Conservation (phyloP, 2,113 vertebrate species). For the Axis porcinus region DNA sequence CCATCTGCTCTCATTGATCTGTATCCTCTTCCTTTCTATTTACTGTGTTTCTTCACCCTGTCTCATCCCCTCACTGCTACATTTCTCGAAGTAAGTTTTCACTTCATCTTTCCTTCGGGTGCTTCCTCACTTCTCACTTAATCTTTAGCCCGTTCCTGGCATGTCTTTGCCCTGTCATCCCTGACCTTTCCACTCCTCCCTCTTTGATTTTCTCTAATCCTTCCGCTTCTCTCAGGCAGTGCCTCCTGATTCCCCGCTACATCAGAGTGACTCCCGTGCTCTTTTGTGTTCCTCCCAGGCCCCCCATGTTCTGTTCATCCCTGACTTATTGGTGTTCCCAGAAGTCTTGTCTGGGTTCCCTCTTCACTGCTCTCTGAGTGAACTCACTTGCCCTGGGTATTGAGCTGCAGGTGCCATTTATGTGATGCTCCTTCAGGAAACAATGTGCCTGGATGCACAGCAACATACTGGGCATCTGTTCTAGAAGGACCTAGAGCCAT, state of each 20-base stretch:
- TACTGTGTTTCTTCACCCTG: too few species aligned
- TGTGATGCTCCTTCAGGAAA: background rate
- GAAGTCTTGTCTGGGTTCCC: background rate
- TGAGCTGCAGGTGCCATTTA: background rate
- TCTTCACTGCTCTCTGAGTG: background rate
- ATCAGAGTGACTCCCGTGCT: background rate
- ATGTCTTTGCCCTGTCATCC: background rate
- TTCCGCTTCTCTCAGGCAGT: background rate
- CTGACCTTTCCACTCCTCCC: background rate
- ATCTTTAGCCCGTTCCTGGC: background rate
- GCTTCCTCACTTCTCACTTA: background rate
- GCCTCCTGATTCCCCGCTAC: background rate
- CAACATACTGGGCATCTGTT: too few species aligned
- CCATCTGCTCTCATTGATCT: fast-evolving
- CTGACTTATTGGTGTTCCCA: background rate
- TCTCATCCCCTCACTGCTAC: background rate
- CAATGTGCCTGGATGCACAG: background rate
- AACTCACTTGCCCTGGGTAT: background rate
- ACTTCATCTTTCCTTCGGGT: background rate
- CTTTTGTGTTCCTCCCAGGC: too few species aligned
- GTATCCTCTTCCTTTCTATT: background rate
- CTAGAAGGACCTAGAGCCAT: background rate
- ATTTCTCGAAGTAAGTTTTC: background rate
- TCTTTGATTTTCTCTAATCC: background rate
- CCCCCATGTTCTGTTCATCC: background rate